Evolutionary conservation across 2,113 vertebrate species (phyloP).

Genomic region (Seriola dumerili): DNA sequence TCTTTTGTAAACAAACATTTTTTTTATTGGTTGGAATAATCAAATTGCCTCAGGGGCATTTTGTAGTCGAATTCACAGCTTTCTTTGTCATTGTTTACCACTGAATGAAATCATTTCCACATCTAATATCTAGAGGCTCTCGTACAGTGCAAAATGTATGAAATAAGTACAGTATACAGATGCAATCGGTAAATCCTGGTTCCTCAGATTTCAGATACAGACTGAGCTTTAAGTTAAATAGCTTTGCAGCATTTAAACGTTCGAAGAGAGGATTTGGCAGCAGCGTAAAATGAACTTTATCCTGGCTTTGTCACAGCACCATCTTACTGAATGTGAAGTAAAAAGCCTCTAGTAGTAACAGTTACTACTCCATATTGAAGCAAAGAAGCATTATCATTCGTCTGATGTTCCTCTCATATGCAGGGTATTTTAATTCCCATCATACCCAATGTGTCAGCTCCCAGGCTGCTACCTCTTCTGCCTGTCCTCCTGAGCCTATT

Average conservation of each 20-base stretch:
- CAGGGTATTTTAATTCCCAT: constrained; percentile 54
- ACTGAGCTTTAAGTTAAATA: not conserved
- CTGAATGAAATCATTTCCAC: constrained; percentile 2
- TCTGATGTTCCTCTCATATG: constrained; percentile 36
- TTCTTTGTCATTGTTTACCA: constrained; percentile 10
- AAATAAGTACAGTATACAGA: not conserved
- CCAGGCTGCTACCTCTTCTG: constrained; percentile 19
- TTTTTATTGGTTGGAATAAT: constrained; percentile 22
- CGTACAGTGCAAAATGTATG: not conserved
- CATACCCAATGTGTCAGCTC: constrained; percentile 42
- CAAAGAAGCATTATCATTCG: constrained; percentile 25
- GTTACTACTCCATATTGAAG: constrained; percentile 2
- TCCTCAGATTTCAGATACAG: constrained; percentile 1
- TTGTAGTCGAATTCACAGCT: constrained; percentile 3
- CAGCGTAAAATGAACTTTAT: constrained; percentile 18
- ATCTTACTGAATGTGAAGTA: not conserved
- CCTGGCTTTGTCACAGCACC: not conserved
- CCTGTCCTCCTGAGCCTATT: constrained; percentile 39
- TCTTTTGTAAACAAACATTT: constrained; percentile 46
- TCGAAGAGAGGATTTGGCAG: constrained; percentile 1
- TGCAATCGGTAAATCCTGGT: not conserved
- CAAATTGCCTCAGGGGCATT: not conserved
- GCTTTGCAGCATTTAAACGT: not conserved
- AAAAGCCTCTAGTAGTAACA: constrained; percentile 4
- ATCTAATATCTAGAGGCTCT: constrained; percentile 1